Evolutionary conservation across 1,140 invertebrate genomes (phyloP).

Genomic region (Reticulitermes speratus): DNA sequence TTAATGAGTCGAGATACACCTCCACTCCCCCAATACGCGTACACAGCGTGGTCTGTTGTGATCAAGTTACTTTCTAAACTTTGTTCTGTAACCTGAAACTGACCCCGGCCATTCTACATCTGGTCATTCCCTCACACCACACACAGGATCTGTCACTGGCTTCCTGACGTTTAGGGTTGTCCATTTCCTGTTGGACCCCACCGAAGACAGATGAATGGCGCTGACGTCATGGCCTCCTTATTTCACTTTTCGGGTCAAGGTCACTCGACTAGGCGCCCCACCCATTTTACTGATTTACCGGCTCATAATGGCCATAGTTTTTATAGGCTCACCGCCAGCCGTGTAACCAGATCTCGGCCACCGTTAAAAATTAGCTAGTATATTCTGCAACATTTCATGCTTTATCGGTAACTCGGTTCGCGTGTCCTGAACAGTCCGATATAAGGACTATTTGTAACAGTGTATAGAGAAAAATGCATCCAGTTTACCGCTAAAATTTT

Average conservation of each 20-base stretch:
- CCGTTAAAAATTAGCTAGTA: background rate
- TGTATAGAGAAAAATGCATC: too few relatives aligned
- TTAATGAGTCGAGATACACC: too few relatives aligned
- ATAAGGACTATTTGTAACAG: too few relatives aligned
- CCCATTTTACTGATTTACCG: background rate
- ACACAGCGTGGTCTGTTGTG: too few relatives aligned
- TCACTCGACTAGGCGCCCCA: background rate
- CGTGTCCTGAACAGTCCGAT: too few relatives aligned
- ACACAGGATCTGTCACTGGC: background rate
- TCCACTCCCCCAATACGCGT: too few relatives aligned
- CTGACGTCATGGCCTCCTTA: background rate
- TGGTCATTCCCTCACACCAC: background rate
- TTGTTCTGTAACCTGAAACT: background rate
- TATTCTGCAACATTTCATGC: background rate
- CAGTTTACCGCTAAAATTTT: too few relatives aligned
- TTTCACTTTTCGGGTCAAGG: background rate
- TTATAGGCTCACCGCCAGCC: background rate
- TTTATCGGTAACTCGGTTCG: too few relatives aligned
- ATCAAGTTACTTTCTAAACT: too few relatives aligned
- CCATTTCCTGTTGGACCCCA: background rate
- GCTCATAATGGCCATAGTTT: background rate
- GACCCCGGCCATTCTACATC: background rate
- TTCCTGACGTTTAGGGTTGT: background rate
- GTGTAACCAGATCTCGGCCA: background rate
- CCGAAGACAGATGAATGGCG: background rate